Percentiles rank a stretch among this genome's conserved stretches.
Conservation (phyloP, 2,797 vertebrate species). For the Pteropus rufus region DNA sequence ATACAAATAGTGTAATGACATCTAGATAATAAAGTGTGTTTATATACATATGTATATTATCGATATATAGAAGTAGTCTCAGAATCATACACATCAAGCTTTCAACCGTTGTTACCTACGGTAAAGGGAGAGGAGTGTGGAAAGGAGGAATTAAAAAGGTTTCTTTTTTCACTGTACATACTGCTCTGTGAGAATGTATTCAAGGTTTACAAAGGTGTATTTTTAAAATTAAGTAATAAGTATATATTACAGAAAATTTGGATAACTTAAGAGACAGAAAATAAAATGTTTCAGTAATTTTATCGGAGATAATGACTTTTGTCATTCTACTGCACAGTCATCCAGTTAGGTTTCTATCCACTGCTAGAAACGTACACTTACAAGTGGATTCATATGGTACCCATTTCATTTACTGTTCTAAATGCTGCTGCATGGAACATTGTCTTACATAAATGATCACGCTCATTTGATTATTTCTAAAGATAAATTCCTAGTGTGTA, state of each 20-base stretch:
- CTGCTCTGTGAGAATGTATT: not conserved
- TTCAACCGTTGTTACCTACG: not conserved
- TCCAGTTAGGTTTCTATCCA: not conserved
- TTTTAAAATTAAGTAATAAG: not conserved
- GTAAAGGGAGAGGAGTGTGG: not conserved
- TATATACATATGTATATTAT: not conserved
- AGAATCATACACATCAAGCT: not conserved
- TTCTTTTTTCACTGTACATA: not conserved
- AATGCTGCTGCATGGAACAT: not conserved
- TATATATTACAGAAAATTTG: not conserved
- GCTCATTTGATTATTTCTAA: not conserved
- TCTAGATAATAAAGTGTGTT: not conserved
- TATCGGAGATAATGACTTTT: not conserved
- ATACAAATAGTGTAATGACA: not conserved
- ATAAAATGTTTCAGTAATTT: not conserved
- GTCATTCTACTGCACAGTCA: not conserved
- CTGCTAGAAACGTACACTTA: accelerated
- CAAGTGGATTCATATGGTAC: not conserved
- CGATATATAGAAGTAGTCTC: not conserved
- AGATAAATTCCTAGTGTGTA: not conserved
- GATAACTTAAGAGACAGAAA: not conserved
- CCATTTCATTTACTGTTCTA: not conserved
- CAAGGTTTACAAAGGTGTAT: not conserved
- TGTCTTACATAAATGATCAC: not conserved
- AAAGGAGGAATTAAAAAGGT: not conserved